These are phyloP conservation scores for Bryconaethiops microstoma DNA, from an alignment of 2,797 vertebrate genomes.

Conservation along the genomic window DNA sequence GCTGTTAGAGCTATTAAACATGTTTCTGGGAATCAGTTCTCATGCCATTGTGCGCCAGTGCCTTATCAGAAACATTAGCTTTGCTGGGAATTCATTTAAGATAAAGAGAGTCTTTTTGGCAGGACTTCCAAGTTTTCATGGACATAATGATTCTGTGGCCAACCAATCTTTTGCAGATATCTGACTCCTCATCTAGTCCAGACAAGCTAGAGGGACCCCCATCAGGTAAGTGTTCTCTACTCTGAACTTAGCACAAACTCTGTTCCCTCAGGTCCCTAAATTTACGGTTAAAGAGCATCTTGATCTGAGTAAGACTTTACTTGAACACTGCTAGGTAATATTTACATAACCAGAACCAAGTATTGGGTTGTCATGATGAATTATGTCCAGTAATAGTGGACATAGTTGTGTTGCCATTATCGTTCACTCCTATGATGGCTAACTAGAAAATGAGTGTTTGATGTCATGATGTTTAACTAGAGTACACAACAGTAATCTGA, in stretches of 20 bases:
- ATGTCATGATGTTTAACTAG: too few relatives aligned
- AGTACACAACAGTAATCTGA: too few relatives aligned
- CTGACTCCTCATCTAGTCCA: conserved; percentile 68
- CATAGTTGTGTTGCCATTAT: too few relatives aligned
- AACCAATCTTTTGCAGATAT: conserved; percentile 64
- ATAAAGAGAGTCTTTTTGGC: neutral
- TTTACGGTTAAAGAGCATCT: too few relatives aligned
- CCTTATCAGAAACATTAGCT: neutral
- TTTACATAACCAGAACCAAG: too few relatives aligned
- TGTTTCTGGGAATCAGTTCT: neutral
- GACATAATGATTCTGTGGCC: neutral
- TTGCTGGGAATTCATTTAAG: neutral
- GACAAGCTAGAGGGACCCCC: conserved; percentile 83
- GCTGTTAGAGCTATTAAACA: neutral
- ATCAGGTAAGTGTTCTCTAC: conserved; percentile 76
- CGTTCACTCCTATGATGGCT: too few relatives aligned
- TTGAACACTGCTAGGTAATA: too few relatives aligned
- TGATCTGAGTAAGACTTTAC: too few relatives aligned
- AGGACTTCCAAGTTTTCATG: neutral
- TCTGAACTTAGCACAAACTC: neutral
- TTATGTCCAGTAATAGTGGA: too few relatives aligned
- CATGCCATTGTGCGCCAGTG: neutral
- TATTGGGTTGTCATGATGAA: too few relatives aligned
- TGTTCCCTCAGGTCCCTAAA: neutral
- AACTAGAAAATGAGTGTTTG: too few relatives aligned